Evolutionary conservation across 2,888 invertebrate species (phyloP), one percentile per base, ranked within the genome.

Genomic region (Drosophila rellima): DNA sequence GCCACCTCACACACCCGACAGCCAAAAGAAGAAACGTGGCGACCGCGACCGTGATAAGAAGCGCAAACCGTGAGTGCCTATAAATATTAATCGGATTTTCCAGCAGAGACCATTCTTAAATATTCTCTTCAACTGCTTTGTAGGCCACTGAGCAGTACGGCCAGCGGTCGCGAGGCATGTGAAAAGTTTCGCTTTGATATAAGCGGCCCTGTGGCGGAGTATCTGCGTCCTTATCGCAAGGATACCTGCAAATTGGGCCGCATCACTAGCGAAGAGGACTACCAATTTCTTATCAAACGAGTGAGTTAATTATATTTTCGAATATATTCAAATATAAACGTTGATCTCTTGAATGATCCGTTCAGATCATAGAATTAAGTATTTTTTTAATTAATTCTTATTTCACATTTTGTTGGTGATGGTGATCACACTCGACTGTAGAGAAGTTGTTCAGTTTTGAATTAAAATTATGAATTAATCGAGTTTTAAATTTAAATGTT

Each of bases 261-360:
- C 80, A 98, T 99, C 83, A 95, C 96, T 2, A 96, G 95, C 89
- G 97, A 96, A 0, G 97, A 97, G 40, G 98, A 99, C 92, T 97
- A 74, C 51, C 80, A 88, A 44, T 83, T 85, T 31, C 68, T 83
- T 1, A 71, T 85, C 4, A 83, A 85, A 1, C 67, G 83, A 39
- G 83, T 83, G 31, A 61, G 72, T 69, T 1, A 3, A 2, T n/a
- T 10, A 1, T 1, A n/a, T n/a, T n/a, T n/a, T n/a, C n/a, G n/a
- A n/a, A n/a, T n/a, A n/a, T n/a, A n/a, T n/a, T n/a, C n/a, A n/a
- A n/a, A n/a, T n/a, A n/a, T n/a, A n/a, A n/a, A n/a, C n/a, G n/a
- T n/a, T n/a, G n/a, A n/a, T n/a, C n/a, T n/a, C n/a, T n/a, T n/a
- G n/a, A n/a, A n/a, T n/a, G n/a, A n/a, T n/a, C n/a, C n/a, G n/a